phyloP scores from a whole-genome alignment of 1,140 invertebrate species.

The Aphis gossypii region DNA sequence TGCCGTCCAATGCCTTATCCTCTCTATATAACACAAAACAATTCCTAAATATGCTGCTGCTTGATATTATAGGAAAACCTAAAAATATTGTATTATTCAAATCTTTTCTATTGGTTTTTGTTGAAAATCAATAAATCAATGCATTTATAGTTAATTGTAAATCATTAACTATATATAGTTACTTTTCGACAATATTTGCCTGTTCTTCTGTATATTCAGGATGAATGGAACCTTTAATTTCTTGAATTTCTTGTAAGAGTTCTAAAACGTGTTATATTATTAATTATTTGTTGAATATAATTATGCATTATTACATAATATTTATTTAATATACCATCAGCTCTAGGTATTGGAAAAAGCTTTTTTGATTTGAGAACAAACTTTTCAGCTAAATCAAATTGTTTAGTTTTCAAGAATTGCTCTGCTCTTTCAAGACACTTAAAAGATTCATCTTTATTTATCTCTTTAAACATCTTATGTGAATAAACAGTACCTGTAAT shows the following conservation, averaged over 20 bases:
- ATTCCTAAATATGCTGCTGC: too few relatives aligned
- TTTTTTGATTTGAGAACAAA: conserved; percentile 87
- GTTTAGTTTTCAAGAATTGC: conserved; percentile 76
- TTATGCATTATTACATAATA: not conserved
- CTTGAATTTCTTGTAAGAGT: not conserved
- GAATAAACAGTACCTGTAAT: conserved; percentile 29
- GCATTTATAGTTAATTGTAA: not conserved
- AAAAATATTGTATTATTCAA: not conserved
- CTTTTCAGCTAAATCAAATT: conserved; percentile 85
- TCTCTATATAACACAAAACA: too few relatives aligned
- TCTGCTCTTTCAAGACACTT: conserved; percentile 86
- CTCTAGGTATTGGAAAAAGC: conserved; percentile 82
- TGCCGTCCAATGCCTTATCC: too few relatives aligned
- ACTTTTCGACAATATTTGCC: conserved; percentile 8
- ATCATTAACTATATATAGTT: not conserved
- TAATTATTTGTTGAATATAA: not conserved
- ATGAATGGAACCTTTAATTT: not conserved
- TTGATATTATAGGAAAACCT: too few relatives aligned
- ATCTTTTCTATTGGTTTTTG: not conserved
- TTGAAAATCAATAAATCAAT: not conserved
- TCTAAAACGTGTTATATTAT: not conserved
- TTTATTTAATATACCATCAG: conserved; percentile 73
- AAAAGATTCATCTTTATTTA: conserved; percentile 93
- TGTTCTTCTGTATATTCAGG: conserved; percentile 25
- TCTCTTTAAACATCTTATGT: conserved; percentile 75